Evolutionary conservation across 2,113 vertebrate species (phyloP), one percentile per base, ranked within the genome.

Genomic region (Embiotoca jacksoni): DNA sequence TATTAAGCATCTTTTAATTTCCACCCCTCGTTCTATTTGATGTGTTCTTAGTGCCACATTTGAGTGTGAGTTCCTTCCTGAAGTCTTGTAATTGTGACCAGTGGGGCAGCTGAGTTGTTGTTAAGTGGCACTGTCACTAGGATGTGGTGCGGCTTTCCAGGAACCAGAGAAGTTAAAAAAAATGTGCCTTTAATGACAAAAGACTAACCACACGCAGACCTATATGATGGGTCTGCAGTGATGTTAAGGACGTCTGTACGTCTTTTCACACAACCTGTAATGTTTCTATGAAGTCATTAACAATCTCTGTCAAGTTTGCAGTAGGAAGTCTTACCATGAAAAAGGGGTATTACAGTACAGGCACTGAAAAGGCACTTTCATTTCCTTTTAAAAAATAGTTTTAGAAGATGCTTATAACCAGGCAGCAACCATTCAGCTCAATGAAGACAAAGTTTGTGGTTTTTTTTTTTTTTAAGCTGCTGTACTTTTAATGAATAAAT

Each of bases 61-160:
- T 55, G 55, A 68, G 65, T 53, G 61, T 1, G 3, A 11, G 30
- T 79, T 84, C 62, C 35, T 65, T 80, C 74, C 68, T 50, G 33
- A 15, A 44, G 60, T 39, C 60, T 72, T 91, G 78, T 88, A 91
- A 93, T 93, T 90, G 87, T 80, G 86, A 83, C 57, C 37, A 56
- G 33, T 3, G 30, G 75, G 53, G 56, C 73, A 70, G 78, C 78
- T 49, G 46, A 78, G 65, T 5, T 78, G 72, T 70, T 67, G 80
- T 68, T 77, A 80, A 74, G 61, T 71, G 64, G 49, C 33, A 65
- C 49, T 68, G 14, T 65, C 53, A 75, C 32, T 88, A 33, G 49
- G 84, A 89, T 57, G n/a, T 75, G 52, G 71, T 61, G 71, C 41
- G 37, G 58, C 64, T 80, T 72, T 79, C 65, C 70, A 58, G 65